phyloP scores from a whole-genome alignment of 2,113 vertebrate genomes.

The Tautogolabrus adspersus region DNA sequence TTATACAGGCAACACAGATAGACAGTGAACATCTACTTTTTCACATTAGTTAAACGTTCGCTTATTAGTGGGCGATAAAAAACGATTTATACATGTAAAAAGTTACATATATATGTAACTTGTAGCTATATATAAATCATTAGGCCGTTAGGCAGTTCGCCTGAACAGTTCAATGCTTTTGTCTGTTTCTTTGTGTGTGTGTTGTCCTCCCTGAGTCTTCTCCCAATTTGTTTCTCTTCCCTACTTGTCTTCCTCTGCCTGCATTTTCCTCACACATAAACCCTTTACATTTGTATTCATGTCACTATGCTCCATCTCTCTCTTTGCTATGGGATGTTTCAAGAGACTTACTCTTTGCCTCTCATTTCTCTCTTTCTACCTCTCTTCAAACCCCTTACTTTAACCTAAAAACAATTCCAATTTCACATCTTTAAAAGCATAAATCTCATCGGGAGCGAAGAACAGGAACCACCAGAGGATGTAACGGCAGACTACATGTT shows the following conservation, averaged over 20 bases:
- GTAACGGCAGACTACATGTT: conserved; percentile 14
- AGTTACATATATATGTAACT: too few species aligned
- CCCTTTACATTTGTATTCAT: conserved; percentile 20
- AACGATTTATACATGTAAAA: too few species aligned
- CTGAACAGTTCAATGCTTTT: conserved; percentile 31
- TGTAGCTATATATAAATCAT: too few species aligned
- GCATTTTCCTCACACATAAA: conserved; percentile 1
- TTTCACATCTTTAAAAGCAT: conserved; percentile 58
- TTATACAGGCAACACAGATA: too few species aligned
- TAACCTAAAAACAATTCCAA: conserved; percentile 41
- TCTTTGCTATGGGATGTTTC: background rate
- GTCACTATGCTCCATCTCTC: conserved; percentile 12
- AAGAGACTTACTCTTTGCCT: background rate
- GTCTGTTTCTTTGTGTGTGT: conserved; percentile 10
- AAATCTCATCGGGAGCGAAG: conserved; percentile 48
- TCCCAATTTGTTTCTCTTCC: conserved; percentile 34
- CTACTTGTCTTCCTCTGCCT: conserved; percentile 13
- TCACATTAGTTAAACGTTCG: too few species aligned
- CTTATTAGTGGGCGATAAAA: too few species aligned
- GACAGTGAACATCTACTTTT: too few species aligned
- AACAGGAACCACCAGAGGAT: conserved; percentile 17
- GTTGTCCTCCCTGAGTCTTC: conserved; percentile 18
- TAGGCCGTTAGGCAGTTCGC: too few species aligned
- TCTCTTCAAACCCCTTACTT: background rate
- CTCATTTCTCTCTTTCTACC: background rate